These are phyloP conservation scores for Phalloptychus januarius DNA, from an alignment of 2,797 vertebrate genomes.

Conservation along the genomic window DNA sequence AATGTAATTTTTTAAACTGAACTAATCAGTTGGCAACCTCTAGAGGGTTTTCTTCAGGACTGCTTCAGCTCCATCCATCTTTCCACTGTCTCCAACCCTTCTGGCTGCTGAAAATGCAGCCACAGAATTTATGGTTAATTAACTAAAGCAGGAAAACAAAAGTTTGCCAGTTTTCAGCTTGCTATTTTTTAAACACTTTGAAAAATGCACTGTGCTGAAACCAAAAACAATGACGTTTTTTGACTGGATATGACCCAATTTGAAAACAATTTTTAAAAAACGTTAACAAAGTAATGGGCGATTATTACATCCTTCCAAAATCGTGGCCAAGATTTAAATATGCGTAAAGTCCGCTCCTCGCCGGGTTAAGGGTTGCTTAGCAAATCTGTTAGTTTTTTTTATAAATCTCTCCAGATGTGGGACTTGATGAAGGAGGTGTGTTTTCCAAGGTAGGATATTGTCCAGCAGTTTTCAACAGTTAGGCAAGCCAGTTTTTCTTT, in stretches of 20 bases:
- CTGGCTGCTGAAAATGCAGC: neutral
- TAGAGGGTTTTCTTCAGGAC: neutral
- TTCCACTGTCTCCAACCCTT: neutral
- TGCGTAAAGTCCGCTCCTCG: neutral
- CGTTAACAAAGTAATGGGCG: neutral
- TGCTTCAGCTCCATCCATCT: neutral
- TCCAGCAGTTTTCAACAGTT: too few relatives aligned
- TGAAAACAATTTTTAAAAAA: neutral
- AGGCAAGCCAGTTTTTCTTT: too few relatives aligned
- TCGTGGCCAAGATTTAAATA: neutral
- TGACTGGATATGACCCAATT: neutral
- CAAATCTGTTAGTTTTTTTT: neutral
- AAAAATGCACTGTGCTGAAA: neutral
- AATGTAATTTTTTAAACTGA: neutral
- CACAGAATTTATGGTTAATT: neutral
- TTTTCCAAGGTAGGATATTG: too few relatives aligned
- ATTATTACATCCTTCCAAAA: neutral
- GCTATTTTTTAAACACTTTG: neutral
- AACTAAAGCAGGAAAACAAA: neutral
- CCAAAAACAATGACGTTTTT: neutral
- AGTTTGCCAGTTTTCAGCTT: neutral
- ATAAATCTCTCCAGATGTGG: too few relatives aligned
- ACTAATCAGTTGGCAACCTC: neutral
- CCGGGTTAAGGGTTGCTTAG: neutral
- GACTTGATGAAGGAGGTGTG: too few relatives aligned